Conservation (phyloP, 37 sponge, comb jelly and placozoan genomes). For the Tethya wilhelma region DNA sequence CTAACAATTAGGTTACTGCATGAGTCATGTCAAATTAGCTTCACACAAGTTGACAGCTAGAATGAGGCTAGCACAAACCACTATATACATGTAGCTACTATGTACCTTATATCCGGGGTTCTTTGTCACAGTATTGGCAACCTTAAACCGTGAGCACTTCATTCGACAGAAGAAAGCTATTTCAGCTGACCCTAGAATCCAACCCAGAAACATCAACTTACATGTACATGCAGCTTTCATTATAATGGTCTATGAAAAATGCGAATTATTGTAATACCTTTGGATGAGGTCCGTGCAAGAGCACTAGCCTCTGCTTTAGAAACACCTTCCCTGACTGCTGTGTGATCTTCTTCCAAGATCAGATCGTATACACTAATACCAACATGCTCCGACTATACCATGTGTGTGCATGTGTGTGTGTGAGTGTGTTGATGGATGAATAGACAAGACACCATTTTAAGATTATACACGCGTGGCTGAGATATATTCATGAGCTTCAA, state of each 20-base stretch:
- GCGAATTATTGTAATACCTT: slow-evolving; percentile 1
- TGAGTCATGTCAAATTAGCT: no score
- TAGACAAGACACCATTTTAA: no score
- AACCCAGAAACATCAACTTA: no score
- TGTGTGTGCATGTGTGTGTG: slow-evolving; percentile 1
- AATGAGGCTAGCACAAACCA: no score
- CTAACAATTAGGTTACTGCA: no score
- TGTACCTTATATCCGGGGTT: slow-evolving; percentile 63
- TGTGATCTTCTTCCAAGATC: slow-evolving; percentile 37
- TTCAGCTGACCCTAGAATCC: not conserved
- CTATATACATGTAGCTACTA: no score
- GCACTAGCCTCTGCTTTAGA: not conserved
- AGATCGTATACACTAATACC: slow-evolving; percentile 37
- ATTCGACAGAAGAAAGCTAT: slow-evolving; percentile 72
- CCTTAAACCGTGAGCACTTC: slow-evolving; percentile 60
- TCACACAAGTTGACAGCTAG: no score
- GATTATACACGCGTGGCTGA: no score
- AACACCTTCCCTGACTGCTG: slow-evolving; percentile 9
- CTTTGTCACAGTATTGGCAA: slow-evolving; percentile 54
- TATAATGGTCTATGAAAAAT: no score
- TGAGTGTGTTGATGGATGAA: no score
- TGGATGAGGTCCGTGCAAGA: not conserved
- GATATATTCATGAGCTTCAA: no score
- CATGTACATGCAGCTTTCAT: no score
- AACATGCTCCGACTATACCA: slow-evolving; percentile 45